Percentiles rank a stretch among this genome's conserved stretches.
These are phyloP conservation scores for Ctenopoma kingsleyae DNA, from an alignment of 2,797 vertebrate species.

Conservation along the genomic window DNA sequence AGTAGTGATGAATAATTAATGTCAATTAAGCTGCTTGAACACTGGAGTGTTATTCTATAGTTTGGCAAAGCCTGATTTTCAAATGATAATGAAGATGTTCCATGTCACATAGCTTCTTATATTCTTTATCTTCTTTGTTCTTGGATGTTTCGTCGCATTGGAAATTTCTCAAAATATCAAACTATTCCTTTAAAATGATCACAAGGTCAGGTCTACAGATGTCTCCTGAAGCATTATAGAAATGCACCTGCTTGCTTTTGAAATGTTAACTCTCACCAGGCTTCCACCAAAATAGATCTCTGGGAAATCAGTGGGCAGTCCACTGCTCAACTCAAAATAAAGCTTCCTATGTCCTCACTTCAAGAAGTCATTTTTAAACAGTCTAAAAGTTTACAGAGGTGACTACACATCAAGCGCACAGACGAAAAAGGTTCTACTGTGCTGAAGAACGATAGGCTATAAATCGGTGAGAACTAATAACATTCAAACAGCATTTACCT, in stretches of 20 bases:
- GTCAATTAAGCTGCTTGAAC: constrained; percentile 42
- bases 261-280: constrained; percentile 60
- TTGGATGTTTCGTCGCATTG: not conserved
- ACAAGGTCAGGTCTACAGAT: constrained; percentile 22
- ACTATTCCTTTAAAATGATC: not conserved
- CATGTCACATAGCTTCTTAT: not conserved
- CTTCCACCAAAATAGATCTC: constrained; percentile 44
- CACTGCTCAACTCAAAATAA: constrained; percentile 2
- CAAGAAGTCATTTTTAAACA: constrained; percentile 2
- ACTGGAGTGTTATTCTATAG: constrained; percentile 24
- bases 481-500: not conserved
- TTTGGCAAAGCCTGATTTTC: constrained; percentile 15
- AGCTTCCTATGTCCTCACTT: constrained; percentile 12
- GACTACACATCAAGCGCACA: not conserved
- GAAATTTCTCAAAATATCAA: not conserved
- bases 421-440: constrained; percentile 1
- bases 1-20: constrained; percentile 47
- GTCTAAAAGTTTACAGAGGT: not conserved
- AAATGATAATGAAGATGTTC: constrained; percentile 1
- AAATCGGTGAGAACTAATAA: not conserved
- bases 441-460: constrained; percentile 1
- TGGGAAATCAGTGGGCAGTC: constrained; percentile 8
- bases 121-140: not conserved
- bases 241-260: constrained; percentile 55
- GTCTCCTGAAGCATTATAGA: constrained; percentile 26